Conservation (phyloP, 2,888 invertebrate genomes). For the Cyrtodaria siliqua region DNA sequence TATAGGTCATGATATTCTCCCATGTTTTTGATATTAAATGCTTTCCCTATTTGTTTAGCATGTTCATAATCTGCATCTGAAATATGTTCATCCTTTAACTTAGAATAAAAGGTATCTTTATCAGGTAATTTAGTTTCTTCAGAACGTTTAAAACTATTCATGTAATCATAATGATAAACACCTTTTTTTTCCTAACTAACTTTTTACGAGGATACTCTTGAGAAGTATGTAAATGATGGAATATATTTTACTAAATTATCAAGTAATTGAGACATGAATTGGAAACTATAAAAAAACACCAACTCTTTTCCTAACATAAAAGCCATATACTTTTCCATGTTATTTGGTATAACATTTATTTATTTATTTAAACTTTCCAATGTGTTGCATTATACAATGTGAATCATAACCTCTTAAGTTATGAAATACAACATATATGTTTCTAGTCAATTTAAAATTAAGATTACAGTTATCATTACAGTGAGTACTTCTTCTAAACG, state of each 20-base stretch:
- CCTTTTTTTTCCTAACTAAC: not conserved
- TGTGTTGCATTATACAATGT: conserved; percentile 1
- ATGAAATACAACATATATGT: too few species aligned
- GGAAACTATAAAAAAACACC: conserved; percentile 2
- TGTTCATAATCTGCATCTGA: not conserved
- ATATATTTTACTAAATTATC: not conserved
- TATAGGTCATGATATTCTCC: conserved; percentile 2
- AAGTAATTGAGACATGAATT: not conserved
- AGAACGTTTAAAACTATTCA: not conserved
- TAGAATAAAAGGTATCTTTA: conserved; percentile 8
- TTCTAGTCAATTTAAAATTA: too few species aligned
- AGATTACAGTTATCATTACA: too few species aligned
- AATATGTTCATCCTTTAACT: conserved; percentile 4
- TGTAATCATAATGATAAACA: conserved; percentile 7
- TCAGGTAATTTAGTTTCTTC: not conserved
- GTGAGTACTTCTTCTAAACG: too few species aligned
- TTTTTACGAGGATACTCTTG: too few species aligned
- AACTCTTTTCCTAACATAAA: conserved; percentile 1
- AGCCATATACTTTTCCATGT: conserved; percentile 7
- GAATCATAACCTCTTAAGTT: not conserved
- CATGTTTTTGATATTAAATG: not conserved
- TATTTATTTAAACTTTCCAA: too few species aligned
- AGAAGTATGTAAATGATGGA: not conserved
- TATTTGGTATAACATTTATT: conserved; percentile 7
- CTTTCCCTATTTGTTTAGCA: conserved; percentile 7